A percentile compares a stretch with the other conserved stretches of the same genome.
These are phyloP conservation scores for Shargacucullia verbasci DNA, from an alignment of 2,888 invertebrate genomes.

Conservation along the genomic window DNA sequence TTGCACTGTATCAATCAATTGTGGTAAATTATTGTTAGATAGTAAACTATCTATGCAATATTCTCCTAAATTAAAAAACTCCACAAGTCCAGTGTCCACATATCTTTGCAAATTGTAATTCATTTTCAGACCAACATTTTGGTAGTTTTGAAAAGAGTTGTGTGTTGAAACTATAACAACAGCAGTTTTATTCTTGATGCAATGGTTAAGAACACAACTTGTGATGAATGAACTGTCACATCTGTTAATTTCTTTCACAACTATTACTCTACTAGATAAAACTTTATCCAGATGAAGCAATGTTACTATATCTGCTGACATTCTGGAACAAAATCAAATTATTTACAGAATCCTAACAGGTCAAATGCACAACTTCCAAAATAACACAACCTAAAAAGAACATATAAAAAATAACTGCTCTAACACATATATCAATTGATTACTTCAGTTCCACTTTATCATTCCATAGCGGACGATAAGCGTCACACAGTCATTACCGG, in stretches of 20 bases:
- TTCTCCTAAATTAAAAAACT: constrained; percentile 74
- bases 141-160: constrained; percentile 92
- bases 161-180: constrained; percentile 91
- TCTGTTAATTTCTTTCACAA: constrained; percentile 91
- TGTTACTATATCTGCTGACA: constrained; percentile 90
- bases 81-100: constrained; percentile 74
- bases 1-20: constrained; percentile 78
- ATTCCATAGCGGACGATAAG: constrained; percentile 57
- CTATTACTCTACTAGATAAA: constrained; percentile 88
- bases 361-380: constrained; percentile 14
- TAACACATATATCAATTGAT: constrained; percentile 10
- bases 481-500: constrained; percentile 55
- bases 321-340: constrained; percentile 73
- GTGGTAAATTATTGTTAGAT: constrained; percentile 69
- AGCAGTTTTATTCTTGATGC: constrained; percentile 89
- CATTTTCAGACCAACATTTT: constrained; percentile 92
- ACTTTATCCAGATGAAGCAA: constrained; percentile 91
- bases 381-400: not conserved
- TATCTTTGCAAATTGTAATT: constrained; percentile 91
- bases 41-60: constrained; percentile 66
- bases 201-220: constrained; percentile 91
- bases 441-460: constrained; percentile 18
- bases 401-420: not conserved
- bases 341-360: not conserved
- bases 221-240: constrained; percentile 93